Conservation (phyloP, 2,113 vertebrate genomes). For the Vombatus ursinus region DNA sequence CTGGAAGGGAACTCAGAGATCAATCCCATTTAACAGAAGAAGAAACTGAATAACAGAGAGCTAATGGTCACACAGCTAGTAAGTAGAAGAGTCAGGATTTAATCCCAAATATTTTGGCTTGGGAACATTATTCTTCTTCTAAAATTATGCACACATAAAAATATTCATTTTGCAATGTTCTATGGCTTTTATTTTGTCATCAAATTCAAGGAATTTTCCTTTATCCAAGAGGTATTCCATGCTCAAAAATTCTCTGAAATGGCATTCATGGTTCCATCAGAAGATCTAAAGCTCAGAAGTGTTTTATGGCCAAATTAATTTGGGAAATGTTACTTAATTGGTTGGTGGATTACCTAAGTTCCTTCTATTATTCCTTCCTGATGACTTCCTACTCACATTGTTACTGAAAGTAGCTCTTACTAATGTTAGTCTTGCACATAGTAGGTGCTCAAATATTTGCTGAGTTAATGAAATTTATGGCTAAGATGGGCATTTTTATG, state of each 20-base stretch:
- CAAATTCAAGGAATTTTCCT: neutral
- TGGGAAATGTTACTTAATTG: neutral
- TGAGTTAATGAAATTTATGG: neutral
- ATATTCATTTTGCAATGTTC: neutral
- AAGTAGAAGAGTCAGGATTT: neutral
- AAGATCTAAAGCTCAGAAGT: neutral
- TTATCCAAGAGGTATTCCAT: neutral
- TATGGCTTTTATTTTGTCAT: neutral
- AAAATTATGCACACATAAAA: neutral
- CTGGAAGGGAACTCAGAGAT: conserved; percentile 20
- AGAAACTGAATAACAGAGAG: neutral
- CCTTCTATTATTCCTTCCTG: neutral
- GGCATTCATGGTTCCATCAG: neutral
- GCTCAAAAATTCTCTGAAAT: neutral
- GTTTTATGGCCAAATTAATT: neutral
- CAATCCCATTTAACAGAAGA: conserved; percentile 25
- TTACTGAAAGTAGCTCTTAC: neutral
- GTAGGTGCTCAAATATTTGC: neutral
- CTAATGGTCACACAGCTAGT: neutral
- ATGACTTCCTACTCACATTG: neutral
- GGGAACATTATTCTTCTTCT: neutral
- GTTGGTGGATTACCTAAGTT: neutral
- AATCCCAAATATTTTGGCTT: neutral
- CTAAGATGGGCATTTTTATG: neutral
- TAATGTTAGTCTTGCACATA: neutral